phyloP scores from a whole-genome alignment of 2,113 vertebrate genomes.

The western clawed frog (Xenopus tropicalis) region UCB_Xtro_10.0 CM004449.2:93939501-93940000 shows the following conservation, averaged over 20 bases:
- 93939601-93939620: too few relatives aligned
- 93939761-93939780: conserved; percentile 50
- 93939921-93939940: conserved; percentile 70
- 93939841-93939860: conserved; percentile 61
- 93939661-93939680: too few relatives aligned
- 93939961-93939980: not conserved
- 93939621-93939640: too few relatives aligned
- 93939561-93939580: too few relatives aligned
- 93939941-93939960: conserved; percentile 43
- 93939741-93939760: conserved; percentile 49
- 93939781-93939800: conserved; percentile 59
- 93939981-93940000: too few relatives aligned
- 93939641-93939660: too few relatives aligned
- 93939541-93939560: too few relatives aligned
- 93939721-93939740: conserved; percentile 27
- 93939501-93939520: too few relatives aligned
- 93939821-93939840: conserved; percentile 65
- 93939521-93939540: too few relatives aligned
- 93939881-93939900: conserved; percentile 58
- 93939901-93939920: conserved; percentile 62
- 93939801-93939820: conserved; percentile 56
- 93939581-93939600: too few relatives aligned
- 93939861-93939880: conserved; percentile 62
- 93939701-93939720: too few relatives aligned
- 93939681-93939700: too few relatives aligned